Conservation (phyloP, 2,888 invertebrate species). For the Tenthredo distinguenda region DNA sequence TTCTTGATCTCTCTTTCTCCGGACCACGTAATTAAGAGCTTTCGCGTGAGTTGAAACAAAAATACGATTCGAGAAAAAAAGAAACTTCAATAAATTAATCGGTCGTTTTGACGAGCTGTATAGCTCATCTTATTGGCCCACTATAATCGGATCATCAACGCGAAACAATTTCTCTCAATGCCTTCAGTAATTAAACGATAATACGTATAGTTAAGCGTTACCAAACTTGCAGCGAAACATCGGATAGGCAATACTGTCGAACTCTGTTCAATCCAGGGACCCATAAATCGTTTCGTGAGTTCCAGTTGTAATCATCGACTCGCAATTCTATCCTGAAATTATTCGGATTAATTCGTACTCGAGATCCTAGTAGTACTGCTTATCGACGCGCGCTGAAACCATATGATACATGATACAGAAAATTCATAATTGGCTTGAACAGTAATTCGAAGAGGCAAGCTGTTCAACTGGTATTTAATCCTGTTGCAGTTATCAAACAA, state of each 20-base stretch:
- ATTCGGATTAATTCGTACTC: neutral
- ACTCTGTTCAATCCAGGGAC: neutral
- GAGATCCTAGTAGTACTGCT: neutral
- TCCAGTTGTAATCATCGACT: neutral
- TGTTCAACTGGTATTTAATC: too few species aligned
- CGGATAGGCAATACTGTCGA: neutral
- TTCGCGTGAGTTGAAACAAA: neutral
- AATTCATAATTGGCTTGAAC: too few species aligned
- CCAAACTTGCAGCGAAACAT: neutral
- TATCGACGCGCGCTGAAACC: neutral
- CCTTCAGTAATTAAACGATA: neutral
- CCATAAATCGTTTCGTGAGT: too few species aligned
- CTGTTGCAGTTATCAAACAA: too few species aligned
- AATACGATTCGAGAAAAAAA: neutral
- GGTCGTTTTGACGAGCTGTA: neutral
- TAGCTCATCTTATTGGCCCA: neutral
- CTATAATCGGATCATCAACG: too few species aligned
- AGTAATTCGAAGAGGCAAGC: too few species aligned
- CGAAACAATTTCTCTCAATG: too few species aligned
- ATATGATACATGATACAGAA: too few species aligned
- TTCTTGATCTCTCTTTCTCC: neutral
- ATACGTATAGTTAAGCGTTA: neutral
- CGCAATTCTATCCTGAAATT: neutral
- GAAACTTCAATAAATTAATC: neutral
- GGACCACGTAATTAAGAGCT: neutral